These are phyloP conservation scores for Drosophila parvula DNA, from an alignment of 1,140 invertebrate genomes.

Conservation along the genomic window DNA sequence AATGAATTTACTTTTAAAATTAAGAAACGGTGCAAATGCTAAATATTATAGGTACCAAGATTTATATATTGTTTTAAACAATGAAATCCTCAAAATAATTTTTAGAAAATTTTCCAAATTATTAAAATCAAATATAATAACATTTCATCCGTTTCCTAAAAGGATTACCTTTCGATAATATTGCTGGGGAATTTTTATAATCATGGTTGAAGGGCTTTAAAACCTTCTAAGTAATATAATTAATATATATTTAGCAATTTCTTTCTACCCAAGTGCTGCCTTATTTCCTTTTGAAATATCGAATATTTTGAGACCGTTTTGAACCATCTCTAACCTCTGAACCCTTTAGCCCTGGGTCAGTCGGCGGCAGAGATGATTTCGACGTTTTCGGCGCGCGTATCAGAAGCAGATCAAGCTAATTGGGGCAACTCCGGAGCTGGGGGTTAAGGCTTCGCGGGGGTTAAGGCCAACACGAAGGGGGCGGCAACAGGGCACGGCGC, in stretches of 20 bases:
- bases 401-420: conserved; percentile 83
- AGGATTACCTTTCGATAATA: not conserved
- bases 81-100: too few relatives aligned
- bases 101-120: too few relatives aligned
- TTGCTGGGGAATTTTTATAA: not conserved
- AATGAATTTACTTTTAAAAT: too few relatives aligned
- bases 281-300: not conserved
- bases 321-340: conserved; percentile 23
- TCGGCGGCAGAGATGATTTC: conserved; percentile 27
- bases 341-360: conserved; percentile 45
- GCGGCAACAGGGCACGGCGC: conserved; percentile 62
- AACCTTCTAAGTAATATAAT: not conserved
- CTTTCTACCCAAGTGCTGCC: not conserved
- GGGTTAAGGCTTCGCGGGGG: conserved; percentile 17
- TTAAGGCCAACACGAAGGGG: conserved; percentile 25
- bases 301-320: not conserved
- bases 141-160: not conserved
- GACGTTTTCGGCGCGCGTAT: conserved; percentile 74
- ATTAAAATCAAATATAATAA: not conserved
- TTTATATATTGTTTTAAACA: not conserved
- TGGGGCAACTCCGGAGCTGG: conserved; percentile 63
- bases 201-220: not conserved
- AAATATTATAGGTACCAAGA: too few relatives aligned
- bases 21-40: too few relatives aligned
- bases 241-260: not conserved